These are phyloP conservation scores for Xenopus tropicalis DNA, from an alignment of 2,113 vertebrate species.

Conservation along the genomic window UCB_Xtro_10.0 CM004447.2:19138501-19139000, in stretches of 20 bases:
- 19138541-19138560: not conserved
- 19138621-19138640: constrained; percentile 28
- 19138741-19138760: constrained; percentile 71
- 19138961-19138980: constrained; percentile 17
- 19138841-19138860: constrained; percentile 68
- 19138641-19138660: constrained; percentile 41
- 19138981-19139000: constrained; percentile 80
- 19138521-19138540: too few relatives aligned
- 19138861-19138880: constrained; percentile 79
- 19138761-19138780: constrained; percentile 72
- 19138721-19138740: constrained; percentile 73
- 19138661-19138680: constrained; percentile 59
- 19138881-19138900: constrained; percentile 89
- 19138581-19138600: not conserved
- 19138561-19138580: not conserved
- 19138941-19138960: constrained; percentile 57
- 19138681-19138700: constrained; percentile 70
- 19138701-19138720: constrained; percentile 65
- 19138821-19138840: constrained; percentile 76
- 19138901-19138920: constrained; percentile 81
- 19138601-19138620: not conserved
- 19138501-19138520: not conserved
- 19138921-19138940: constrained; percentile 61
- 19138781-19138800: constrained; percentile 56
- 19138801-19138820: constrained; percentile 67